Evolutionary conservation across 2,113 vertebrate species (phyloP).

Genomic region (Eurystomus gularis): DNA sequence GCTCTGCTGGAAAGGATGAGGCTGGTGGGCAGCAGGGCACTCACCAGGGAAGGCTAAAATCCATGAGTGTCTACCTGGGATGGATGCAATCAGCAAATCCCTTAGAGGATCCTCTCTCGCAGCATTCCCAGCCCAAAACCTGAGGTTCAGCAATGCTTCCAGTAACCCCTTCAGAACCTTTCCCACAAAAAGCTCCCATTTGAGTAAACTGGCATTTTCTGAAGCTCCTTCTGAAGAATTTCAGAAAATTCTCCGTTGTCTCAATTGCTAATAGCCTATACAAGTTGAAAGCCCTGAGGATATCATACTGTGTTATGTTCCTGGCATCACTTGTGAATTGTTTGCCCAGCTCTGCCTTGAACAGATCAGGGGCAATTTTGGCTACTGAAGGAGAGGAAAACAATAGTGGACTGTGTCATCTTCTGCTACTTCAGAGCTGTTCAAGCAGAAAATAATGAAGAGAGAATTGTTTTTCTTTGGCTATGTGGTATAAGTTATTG

Average conservation of each 20-base stretch:
- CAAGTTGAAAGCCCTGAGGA: background rate
- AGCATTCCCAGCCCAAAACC: background rate
- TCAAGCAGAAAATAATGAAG: background rate
- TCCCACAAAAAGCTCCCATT: background rate
- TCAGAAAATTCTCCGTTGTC: background rate
- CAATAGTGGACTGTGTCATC: background rate
- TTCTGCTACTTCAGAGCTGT: background rate
- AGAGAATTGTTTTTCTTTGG: background rate
- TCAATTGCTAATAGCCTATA: background rate
- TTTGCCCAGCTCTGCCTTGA: background rate
- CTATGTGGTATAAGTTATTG: background rate
- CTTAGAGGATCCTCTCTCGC: background rate
- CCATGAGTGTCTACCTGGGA: background rate
- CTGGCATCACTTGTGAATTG: background rate
- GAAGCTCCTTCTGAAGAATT: background rate
- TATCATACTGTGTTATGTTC: background rate
- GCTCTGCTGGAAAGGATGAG: background rate
- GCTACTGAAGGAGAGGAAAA: background rate
- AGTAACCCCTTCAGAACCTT: background rate
- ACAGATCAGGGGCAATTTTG: background rate
- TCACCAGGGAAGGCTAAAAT: background rate
- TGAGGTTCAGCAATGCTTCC: background rate
- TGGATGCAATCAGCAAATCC: background rate
- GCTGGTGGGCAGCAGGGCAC: background rate
- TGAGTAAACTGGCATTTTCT: background rate